These are phyloP conservation scores for Vespertilio murinus DNA, from an alignment of 2,797 vertebrate genomes.

Conservation along the genomic window DNA sequence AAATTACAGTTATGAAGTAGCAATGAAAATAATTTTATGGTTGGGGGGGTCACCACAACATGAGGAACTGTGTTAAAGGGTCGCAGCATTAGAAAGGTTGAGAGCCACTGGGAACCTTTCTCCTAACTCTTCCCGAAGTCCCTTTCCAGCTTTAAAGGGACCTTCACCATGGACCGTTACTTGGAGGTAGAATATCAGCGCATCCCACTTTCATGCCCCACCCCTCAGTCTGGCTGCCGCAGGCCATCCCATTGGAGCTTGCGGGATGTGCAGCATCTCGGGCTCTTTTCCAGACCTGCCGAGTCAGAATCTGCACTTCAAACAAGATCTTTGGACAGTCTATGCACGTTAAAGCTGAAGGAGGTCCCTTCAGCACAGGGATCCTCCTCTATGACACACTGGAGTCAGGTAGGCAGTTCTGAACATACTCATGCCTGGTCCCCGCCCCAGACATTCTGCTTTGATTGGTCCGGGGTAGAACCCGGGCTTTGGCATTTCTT, in stretches of 20 bases:
- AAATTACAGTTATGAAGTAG: too few species aligned
- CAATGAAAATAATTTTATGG: too few species aligned
- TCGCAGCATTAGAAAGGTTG: too few species aligned
- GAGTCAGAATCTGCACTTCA: background rate
- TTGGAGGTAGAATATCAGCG: background rate
- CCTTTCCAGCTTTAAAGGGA: background rate
- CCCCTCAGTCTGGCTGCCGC: background rate
- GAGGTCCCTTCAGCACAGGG: background rate
- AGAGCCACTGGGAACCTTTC: background rate
- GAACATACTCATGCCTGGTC: background rate
- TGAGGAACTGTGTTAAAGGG: too few species aligned
- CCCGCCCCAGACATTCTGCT: background rate
- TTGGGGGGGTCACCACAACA: too few species aligned
- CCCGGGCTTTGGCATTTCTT: background rate
- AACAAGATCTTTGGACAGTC: background rate
- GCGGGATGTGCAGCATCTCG: background rate
- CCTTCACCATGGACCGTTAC: background rate
- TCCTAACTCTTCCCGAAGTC: background rate
- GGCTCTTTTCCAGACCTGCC: background rate
- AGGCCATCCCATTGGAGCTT: background rate
- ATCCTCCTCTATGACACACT: background rate
- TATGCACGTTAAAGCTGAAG: background rate
- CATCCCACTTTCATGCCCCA: background rate
- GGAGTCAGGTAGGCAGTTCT: background rate
- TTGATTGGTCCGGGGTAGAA: background rate